These are phyloP conservation scores for Pachymerium ferrugineum DNA, from an alignment of 2,888 invertebrate species.

Conservation along the genomic window DNA sequence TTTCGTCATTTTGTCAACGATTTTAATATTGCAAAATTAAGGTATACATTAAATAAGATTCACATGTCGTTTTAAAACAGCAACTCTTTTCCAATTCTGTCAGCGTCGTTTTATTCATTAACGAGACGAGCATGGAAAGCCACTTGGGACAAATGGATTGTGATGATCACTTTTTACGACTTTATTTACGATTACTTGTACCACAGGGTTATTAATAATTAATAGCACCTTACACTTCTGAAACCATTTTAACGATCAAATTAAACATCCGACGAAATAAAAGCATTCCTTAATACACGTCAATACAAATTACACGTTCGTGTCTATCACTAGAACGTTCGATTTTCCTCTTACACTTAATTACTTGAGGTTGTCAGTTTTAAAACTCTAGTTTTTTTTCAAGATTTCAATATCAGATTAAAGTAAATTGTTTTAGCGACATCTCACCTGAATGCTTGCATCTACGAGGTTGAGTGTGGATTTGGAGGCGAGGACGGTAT, in stretches of 20 bases:
- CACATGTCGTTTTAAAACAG: no score
- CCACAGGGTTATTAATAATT: conserved; percentile 1
- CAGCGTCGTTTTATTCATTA: not conserved
- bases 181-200: conserved; percentile 21
- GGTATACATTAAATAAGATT: no score
- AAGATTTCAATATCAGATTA: no score
- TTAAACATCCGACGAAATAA: not conserved
- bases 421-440: no score
- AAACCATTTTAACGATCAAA: not conserved
- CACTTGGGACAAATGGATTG: conserved; percentile 25
- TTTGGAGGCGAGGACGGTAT: conserved; percentile 34
- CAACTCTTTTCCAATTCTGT: not conserved
- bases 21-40: no score
- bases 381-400: no score
- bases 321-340: no score
- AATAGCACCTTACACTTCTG: not conserved
- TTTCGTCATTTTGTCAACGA: not conserved
- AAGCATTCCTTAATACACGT: not conserved
- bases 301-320: not conserved
- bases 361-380: no score
- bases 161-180: conserved; percentile 12
- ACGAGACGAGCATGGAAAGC: not conserved
- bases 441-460: conserved; percentile 36
- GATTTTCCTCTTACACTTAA: no score
- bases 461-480: conserved; percentile 34